Conservation (phyloP, 2,888 invertebrate species). For the Caenorhabditis panamensis region DNA sequence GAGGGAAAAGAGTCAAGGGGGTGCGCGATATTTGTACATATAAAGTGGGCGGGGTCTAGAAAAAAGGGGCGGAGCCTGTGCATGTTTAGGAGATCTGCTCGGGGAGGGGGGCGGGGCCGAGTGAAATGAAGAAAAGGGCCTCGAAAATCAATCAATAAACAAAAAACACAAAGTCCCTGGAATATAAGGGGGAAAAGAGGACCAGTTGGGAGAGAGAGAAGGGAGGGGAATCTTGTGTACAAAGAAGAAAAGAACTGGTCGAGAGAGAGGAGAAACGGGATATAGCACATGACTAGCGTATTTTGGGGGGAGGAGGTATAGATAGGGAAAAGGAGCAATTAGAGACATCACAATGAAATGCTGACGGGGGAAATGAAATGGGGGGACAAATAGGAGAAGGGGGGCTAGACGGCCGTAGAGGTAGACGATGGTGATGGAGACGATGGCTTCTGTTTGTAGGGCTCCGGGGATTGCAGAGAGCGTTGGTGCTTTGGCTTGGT, state of each 20-base stretch:
- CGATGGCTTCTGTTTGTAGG: too few species aligned
- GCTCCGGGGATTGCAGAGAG: too few species aligned
- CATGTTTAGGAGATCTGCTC: too few species aligned
- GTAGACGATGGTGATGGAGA: too few species aligned
- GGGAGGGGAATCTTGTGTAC: conserved; percentile 4
- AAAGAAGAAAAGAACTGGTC: not conserved
- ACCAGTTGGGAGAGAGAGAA: not conserved
- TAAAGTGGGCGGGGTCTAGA: conserved; percentile 11
- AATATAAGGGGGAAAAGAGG: not conserved
- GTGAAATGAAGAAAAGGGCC: not conserved
- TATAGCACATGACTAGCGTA: conserved; percentile 22
- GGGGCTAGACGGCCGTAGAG: too few species aligned
- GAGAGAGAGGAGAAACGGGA: not conserved
- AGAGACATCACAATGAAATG: not conserved
- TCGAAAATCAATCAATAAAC: too few species aligned
- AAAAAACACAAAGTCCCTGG: too few species aligned
- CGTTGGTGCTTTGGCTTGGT: conserved; percentile 16
- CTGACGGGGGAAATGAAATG: not conserved
- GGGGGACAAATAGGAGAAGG: not conserved
- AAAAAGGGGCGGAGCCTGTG: too few species aligned
- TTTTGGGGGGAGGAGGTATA: not conserved
- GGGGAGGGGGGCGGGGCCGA: not conserved
- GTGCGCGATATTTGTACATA: conserved; percentile 40
- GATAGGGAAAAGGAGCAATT: not conserved
- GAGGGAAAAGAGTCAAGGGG: too few species aligned